These are phyloP conservation scores for Himantopus leucocephalus DNA, from an alignment of 2,113 vertebrate species.

Conservation along the genomic window DNA sequence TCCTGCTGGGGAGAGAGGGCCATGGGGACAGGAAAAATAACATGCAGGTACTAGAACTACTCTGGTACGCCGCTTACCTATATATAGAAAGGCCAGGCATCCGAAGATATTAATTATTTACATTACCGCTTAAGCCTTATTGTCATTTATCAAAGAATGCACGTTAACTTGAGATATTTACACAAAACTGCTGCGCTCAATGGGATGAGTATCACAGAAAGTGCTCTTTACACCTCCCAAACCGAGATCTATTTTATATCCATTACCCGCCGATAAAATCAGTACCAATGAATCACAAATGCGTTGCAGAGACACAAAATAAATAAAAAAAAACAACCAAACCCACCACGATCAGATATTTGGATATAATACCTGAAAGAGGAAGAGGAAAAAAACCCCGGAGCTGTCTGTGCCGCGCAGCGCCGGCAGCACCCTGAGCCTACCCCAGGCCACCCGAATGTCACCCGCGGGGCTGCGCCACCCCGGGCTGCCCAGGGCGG, in stretches of 20 bases:
- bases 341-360: rapidly evolving
- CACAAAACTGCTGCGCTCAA: background rate
- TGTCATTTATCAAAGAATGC: background rate
- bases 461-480: background rate
- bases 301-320: too few relatives aligned
- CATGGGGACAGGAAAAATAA: background rate
- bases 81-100: background rate
- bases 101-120: background rate
- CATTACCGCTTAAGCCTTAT: background rate
- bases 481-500: background rate
- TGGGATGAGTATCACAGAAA: background rate
- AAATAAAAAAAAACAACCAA: too few relatives aligned
- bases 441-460: too few relatives aligned
- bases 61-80: background rate
- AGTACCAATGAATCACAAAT: rapidly evolving
- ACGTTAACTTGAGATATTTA: background rate
- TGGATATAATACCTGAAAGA: background rate
- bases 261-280: background rate
- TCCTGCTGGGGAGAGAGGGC: background rate
- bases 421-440: too few relatives aligned
- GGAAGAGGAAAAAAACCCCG: background rate
- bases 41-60: background rate
- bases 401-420: background rate
- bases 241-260: background rate
- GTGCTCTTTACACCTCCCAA: background rate